Percentiles rank a stretch among this genome's conserved stretches.
These are phyloP conservation scores for Hippocampus kuda DNA, from an alignment of 2,797 vertebrate genomes.

Conservation along the genomic window DNA sequence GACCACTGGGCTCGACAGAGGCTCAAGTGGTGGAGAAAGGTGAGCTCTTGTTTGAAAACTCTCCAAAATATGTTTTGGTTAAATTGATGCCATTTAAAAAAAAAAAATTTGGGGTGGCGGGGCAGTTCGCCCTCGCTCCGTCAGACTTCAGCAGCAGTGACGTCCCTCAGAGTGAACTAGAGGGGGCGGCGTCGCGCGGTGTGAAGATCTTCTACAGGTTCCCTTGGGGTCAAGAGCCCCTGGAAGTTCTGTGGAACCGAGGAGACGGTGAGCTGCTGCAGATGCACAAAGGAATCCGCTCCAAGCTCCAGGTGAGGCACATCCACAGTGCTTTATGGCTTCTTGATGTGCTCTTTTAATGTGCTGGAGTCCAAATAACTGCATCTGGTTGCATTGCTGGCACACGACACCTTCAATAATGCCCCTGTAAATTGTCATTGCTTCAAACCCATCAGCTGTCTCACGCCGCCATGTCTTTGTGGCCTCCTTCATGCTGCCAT, in stretches of 20 bases:
- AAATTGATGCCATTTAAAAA: neutral
- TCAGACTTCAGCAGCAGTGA: constrained; percentile 81
- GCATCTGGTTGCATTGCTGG: too few relatives aligned
- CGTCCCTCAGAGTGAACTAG: constrained; percentile 55
- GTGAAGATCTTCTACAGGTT: constrained; percentile 71
- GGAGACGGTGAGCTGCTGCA: constrained; percentile 73
- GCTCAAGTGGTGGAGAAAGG: constrained; percentile 95
- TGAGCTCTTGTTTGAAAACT: constrained; percentile 41
- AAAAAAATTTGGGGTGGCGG: neutral
- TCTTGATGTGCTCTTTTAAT: neutral
- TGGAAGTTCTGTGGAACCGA: constrained; percentile 79
- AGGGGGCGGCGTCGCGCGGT: constrained; percentile 40
- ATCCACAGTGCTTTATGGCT: neutral
- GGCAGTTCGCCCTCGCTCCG: constrained; percentile 81
- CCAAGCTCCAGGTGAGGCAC: constrained; percentile 66
- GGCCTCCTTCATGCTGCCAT: too few relatives aligned
- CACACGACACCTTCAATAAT: too few relatives aligned
- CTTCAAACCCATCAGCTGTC: too few relatives aligned
- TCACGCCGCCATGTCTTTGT: too few relatives aligned
- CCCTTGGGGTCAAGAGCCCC: constrained; percentile 81
- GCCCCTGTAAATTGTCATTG: too few relatives aligned
- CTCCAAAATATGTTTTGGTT: neutral
- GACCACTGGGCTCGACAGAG: constrained; percentile 90
- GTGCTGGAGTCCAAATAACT: too few relatives aligned
- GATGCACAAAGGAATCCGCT: constrained; percentile 54